Conservation (phyloP, 2,888 invertebrate species). For the Gastracanthus pulcherrimus region DNA sequence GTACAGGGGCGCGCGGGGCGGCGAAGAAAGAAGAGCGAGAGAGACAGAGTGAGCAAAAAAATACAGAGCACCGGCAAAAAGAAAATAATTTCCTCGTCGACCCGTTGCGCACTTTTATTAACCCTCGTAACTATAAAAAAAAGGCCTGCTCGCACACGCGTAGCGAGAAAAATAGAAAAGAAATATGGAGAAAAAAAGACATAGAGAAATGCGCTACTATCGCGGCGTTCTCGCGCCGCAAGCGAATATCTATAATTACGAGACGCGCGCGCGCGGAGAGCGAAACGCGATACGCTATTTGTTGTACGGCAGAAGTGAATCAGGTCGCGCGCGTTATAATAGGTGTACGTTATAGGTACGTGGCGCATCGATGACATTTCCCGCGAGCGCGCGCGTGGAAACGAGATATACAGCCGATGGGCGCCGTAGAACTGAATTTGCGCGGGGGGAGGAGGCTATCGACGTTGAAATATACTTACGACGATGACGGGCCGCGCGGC, state of each 20-base stretch:
- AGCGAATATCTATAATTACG: slow-evolving; percentile 44
- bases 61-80: not conserved
- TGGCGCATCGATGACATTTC: slow-evolving; percentile 23
- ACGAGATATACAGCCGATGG: slow-evolving; percentile 34
- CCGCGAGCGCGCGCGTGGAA: not conserved
- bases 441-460: not conserved
- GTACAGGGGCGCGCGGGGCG: not conserved
- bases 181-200: not conserved
- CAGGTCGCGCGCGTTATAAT: not conserved
- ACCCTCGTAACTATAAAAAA: slow-evolving; percentile 37
- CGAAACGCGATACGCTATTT: not conserved
- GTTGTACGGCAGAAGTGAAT: slow-evolving; percentile 25
- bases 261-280: not conserved
- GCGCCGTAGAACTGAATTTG: slow-evolving; percentile 46
- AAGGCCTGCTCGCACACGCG: not conserved
- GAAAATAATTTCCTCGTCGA: slow-evolving; percentile 34
- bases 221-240: slow-evolving; percentile 13
- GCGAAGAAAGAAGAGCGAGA: not conserved
- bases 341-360: not conserved
- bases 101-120: slow-evolving; percentile 40
- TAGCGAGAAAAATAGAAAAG: not conserved
- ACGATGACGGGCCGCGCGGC: slow-evolving; percentile 33
- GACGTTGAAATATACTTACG: slow-evolving; percentile 53
- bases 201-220: not conserved
- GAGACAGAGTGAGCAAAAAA: not conserved